A percentile compares a stretch with the other conserved stretches of the same genome.
Evolutionary conservation across 2,113 vertebrate genomes (phyloP).

Genomic region (Centropus unirufus): DNA sequence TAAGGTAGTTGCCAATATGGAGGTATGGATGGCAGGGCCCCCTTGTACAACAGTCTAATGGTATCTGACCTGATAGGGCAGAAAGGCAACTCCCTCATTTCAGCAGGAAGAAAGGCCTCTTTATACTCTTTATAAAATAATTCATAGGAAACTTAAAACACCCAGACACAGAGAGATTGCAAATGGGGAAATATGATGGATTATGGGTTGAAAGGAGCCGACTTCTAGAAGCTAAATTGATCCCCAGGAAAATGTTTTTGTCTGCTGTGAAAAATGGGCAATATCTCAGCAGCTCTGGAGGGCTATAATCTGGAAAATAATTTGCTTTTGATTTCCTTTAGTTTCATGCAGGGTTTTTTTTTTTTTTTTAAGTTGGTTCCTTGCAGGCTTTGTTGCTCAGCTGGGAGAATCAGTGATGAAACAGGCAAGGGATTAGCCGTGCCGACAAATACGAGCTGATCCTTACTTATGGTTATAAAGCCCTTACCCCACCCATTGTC

Average conservation of each 20-base stretch:
- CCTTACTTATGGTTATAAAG: slow-evolving; percentile 26
- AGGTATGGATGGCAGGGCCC: slow-evolving; percentile 77
- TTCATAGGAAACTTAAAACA: slow-evolving; percentile 86
- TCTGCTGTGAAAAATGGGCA: slow-evolving; percentile 98
- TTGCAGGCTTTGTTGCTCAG: slow-evolving; percentile 50
- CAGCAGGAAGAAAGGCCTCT: slow-evolving; percentile 69
- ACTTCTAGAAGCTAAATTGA: slow-evolving; percentile 93
- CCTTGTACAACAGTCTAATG: slow-evolving; percentile 80
- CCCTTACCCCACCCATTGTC: neutral
- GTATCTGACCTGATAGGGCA: slow-evolving; percentile 69
- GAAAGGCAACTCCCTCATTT: slow-evolving; percentile 67
- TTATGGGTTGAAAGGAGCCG: slow-evolving; percentile 92
- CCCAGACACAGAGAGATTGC: slow-evolving; percentile 84
- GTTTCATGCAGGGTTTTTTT: slow-evolving; percentile 11
- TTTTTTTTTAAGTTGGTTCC: slow-evolving; percentile 21
- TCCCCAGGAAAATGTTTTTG: slow-evolving; percentile 99
- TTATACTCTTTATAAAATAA: slow-evolving; percentile 79
- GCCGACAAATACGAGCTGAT: slow-evolving; percentile 15
- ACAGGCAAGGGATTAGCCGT: slow-evolving; percentile 20
- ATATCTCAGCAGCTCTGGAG: slow-evolving; percentile 82
- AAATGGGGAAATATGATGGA: slow-evolving; percentile 96
- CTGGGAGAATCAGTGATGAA: slow-evolving; percentile 27
- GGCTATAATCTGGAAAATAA: slow-evolving; percentile 82
- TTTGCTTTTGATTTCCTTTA: slow-evolving; percentile 81
- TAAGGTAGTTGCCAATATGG: slow-evolving; percentile 85